Conservation (phyloP, 37 sponge, comb jelly and placozoan genomes). For the Corticium candelabrum region DNA sequence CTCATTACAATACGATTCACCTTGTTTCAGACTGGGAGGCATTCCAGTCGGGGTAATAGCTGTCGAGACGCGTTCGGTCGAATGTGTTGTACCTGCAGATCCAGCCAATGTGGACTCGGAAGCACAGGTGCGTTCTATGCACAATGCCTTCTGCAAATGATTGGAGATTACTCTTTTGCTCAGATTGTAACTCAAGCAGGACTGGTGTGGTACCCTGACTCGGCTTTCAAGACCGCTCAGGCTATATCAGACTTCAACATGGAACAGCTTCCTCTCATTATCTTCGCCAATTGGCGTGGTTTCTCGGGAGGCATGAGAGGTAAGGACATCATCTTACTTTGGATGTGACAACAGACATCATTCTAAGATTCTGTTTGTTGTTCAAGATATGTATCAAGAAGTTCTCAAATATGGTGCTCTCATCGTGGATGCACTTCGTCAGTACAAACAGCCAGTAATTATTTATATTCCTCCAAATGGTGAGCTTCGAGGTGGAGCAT, state of each 20-base stretch:
- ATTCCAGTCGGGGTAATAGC: slow-evolving; percentile 96
- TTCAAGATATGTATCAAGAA: slow-evolving; percentile 90
- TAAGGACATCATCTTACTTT: slow-evolving; percentile 8
- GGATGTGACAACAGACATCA: neutral
- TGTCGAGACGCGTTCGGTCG: slow-evolving; percentile 87
- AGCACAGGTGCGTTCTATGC: slow-evolving; percentile 34
- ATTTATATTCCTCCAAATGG: slow-evolving; percentile 94
- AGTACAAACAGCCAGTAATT: slow-evolving; percentile 73
- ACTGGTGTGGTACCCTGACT: slow-evolving; percentile 98
- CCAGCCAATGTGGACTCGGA: slow-evolving; percentile 92
- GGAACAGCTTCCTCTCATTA: slow-evolving; percentile 86
- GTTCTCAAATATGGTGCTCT: slow-evolving; percentile 93
- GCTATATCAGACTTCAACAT: slow-evolving; percentile 80
- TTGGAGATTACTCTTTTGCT: neutral
- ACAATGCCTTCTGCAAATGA: neutral
- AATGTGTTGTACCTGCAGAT: slow-evolving; percentile 79
- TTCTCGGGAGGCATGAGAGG: slow-evolving; percentile 99
- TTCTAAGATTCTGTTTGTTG: neutral
- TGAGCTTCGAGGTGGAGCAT: slow-evolving; percentile 96
- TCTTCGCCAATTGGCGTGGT: slow-evolving; percentile 99
- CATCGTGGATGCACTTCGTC: slow-evolving; percentile 89
- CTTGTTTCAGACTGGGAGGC: slow-evolving; percentile 71
- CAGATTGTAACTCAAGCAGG: slow-evolving; percentile 85
- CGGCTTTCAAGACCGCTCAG: slow-evolving; percentile 98
- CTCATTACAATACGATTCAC: neutral